phyloP scores from a whole-genome alignment of 2,888 invertebrate species.

The Oscheius sp. region DNA sequence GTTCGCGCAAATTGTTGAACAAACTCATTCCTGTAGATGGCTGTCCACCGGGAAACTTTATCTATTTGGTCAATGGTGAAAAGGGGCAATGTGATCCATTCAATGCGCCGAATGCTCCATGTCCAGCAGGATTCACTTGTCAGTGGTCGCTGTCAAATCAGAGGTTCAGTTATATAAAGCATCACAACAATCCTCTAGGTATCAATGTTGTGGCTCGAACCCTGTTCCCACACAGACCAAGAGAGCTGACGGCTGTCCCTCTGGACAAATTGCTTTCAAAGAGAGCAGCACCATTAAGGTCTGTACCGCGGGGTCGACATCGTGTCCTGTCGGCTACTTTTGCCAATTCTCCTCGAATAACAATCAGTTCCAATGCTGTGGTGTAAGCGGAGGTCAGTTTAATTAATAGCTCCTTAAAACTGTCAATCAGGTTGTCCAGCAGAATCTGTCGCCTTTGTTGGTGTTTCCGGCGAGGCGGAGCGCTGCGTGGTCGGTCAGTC shows the following conservation, averaged over 20 bases:
- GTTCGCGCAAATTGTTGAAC: not conserved
- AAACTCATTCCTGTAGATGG: conserved; percentile 40
- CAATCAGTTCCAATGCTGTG: conserved; percentile 64
- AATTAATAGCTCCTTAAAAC: not conserved
- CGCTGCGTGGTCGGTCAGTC: conserved; percentile 57
- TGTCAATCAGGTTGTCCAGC: conserved; percentile 44
- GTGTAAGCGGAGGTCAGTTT: conserved; percentile 50
- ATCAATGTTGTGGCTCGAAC: conserved; percentile 59
- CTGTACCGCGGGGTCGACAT: conserved; percentile 58
- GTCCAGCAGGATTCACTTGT: conserved; percentile 59
- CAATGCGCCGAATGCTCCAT: conserved; percentile 70
- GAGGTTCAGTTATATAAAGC: conserved; percentile 27
- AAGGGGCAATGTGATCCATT: conserved; percentile 62
- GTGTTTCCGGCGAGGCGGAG: conserved; percentile 58
- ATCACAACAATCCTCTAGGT: conserved; percentile 17
- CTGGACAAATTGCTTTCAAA: conserved; percentile 57
- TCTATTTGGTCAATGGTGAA: conserved; percentile 50
- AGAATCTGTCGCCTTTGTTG: conserved; percentile 56
- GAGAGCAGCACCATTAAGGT: conserved; percentile 53
- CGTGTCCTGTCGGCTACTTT: conserved; percentile 62
- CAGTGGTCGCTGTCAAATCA: conserved; percentile 59
- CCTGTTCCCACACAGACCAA: conserved; percentile 46
- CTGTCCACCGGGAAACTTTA: conserved; percentile 56
- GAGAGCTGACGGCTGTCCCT: conserved; percentile 58
- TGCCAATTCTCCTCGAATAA: conserved; percentile 59